Conservation (phyloP, 2,113 vertebrate species). For the Hippocampus zosterae region DNA sequence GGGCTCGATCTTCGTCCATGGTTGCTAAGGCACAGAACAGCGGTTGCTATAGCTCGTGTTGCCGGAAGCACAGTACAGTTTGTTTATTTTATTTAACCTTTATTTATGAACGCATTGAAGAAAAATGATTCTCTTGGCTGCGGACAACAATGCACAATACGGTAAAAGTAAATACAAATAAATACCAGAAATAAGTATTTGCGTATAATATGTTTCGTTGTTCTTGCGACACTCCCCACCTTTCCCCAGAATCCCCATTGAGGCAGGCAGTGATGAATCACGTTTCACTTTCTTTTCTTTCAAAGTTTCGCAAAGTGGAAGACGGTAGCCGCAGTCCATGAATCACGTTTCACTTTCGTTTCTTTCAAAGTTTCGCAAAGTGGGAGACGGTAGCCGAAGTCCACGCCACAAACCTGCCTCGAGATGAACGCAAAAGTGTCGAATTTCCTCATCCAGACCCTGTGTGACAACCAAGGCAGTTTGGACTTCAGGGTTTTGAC, state of each 20-base stretch:
- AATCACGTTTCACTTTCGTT: constrained; percentile 56
- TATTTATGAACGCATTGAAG: too few species aligned
- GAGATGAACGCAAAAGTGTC: constrained; percentile 39
- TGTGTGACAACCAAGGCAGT: constrained; percentile 62
- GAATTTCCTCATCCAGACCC: constrained; percentile 19
- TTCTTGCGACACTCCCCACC: too few species aligned
- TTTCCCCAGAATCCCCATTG: too few species aligned
- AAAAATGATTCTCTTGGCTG: too few species aligned
- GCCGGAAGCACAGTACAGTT: background rate
- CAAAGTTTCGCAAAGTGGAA: background rate
- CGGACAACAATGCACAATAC: too few species aligned
- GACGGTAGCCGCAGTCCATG: background rate
- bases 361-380: background rate
- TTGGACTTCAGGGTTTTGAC: constrained; percentile 47
- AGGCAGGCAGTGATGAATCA: background rate
- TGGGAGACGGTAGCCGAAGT: background rate
- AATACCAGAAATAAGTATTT: too few species aligned
- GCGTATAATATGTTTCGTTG: background rate
- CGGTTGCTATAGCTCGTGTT: constrained; percentile 39
- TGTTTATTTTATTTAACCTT: background rate
- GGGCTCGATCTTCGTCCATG: constrained; percentile 18
- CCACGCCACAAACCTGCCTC: background rate
- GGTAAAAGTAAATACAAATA: too few species aligned
- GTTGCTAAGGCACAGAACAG: constrained; percentile 37
- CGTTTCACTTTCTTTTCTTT: constrained; percentile 58